Conservation (phyloP, 2,888 invertebrate genomes). For the Pyralis farinalis region DNA sequence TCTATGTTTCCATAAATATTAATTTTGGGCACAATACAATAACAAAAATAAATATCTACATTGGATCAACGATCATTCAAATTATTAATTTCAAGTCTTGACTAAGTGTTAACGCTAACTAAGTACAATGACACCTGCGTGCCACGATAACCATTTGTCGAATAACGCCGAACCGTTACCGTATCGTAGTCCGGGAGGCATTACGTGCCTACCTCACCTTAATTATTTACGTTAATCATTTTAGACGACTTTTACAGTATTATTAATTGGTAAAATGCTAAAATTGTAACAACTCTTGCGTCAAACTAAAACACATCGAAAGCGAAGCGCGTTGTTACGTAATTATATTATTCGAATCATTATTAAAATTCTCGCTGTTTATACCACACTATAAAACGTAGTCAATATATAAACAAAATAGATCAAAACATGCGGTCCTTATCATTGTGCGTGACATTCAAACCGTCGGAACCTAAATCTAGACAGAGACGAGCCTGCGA, state of each 20-base stretch:
- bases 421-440: constrained; percentile 27
- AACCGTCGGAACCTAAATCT: constrained; percentile 36
- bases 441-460: constrained; percentile 64
- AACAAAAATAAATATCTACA: constrained; percentile 82
- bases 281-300: constrained; percentile 49
- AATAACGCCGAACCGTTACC: constrained; percentile 4
- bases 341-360: constrained; percentile 34
- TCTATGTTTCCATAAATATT: constrained; percentile 64
- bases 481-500: constrained; percentile 48
- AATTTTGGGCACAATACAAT: constrained; percentile 74
- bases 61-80: constrained; percentile 74
- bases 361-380: constrained; percentile 43
- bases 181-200: not conserved
- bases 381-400: constrained; percentile 19
- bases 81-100: constrained; percentile 65
- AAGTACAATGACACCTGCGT: constrained; percentile 68
- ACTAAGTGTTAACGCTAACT: constrained; percentile 72
- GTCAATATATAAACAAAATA: constrained; percentile 14
- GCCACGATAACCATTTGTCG: constrained; percentile 23
- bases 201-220: not conserved
- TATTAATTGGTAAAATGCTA: constrained; percentile 43
- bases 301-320: constrained; percentile 55
- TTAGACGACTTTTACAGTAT: constrained; percentile 32
- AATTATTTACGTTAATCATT: constrained; percentile 41
- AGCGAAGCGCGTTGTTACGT: constrained; percentile 51